phyloP scores from a whole-genome alignment of 2,888 invertebrate genomes.

The Phyto melanocephala region DNA sequence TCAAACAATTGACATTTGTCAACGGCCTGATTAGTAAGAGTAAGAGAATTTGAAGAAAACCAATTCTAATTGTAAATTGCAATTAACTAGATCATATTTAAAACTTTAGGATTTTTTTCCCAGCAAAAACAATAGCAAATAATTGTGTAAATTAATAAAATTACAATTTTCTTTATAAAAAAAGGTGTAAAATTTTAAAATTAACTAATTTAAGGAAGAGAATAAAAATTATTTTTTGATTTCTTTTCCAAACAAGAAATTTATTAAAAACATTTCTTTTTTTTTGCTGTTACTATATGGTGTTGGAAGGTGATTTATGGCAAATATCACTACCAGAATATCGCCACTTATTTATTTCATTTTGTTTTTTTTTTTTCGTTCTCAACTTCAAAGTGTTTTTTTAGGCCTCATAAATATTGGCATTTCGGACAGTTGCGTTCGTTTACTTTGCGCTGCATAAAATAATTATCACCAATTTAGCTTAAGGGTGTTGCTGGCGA shows the following conservation, averaged over 20 bases:
- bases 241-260: background rate
- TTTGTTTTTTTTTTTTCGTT: background rate
- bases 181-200: conserved; percentile 21
- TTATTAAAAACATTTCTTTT: background rate
- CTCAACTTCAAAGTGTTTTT: conserved; percentile 43
- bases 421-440: background rate
- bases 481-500: conserved; percentile 56
- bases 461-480: conserved; percentile 62
- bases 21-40: conserved; percentile 22
- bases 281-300: background rate
- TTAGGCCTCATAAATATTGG: conserved; percentile 40
- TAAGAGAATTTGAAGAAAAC: background rate
- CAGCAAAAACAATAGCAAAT: conserved; percentile 3
- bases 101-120: background rate
- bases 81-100: background rate
- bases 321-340: conserved; percentile 29
- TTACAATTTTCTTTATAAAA: background rate
- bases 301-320: conserved; percentile 31
- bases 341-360: conserved; percentile 20
- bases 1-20: conserved; percentile 58
- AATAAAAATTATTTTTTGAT: background rate
- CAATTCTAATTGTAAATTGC: background rate
- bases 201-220: background rate
- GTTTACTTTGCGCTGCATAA: conserved; percentile 24
- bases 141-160: conserved; percentile 4